These are phyloP conservation scores for Ormia ochracea DNA, from an alignment of 2,888 invertebrate genomes.

Conservation along the genomic window DNA sequence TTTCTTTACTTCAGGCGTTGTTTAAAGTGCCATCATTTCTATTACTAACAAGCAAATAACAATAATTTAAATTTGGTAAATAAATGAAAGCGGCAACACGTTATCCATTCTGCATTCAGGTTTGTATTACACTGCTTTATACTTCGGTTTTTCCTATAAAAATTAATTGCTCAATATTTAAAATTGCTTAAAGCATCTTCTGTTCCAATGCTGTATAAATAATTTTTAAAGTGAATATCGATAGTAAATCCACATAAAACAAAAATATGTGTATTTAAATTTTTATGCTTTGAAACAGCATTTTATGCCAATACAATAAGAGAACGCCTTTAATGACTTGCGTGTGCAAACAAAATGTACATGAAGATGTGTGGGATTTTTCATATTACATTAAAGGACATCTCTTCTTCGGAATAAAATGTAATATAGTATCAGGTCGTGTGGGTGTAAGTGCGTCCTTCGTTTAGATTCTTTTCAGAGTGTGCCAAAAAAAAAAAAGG, in stretches of 20 bases:
- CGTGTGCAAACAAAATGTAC: neutral
- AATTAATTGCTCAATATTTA: no score
- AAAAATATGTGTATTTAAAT: neutral
- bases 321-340: neutral
- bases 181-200: no score
- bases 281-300: neutral
- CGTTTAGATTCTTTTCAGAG: neutral
- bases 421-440: neutral
- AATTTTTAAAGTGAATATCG: no score
- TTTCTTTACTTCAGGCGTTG: no score
- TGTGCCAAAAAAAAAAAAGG: neutral
- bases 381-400: neutral
- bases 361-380: neutral
- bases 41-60: no score
- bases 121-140: no score
- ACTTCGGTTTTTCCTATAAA: no score
- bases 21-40: no score
- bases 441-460: neutral
- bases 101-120: no score
- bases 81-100: no score
- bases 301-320: neutral
- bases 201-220: neutral
- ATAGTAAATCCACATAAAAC: no score
- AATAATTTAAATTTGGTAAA: no score
- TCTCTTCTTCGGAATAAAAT: neutral